Conservation (phyloP, 2,797 vertebrate genomes). For the Alectoris magna region DNA sequence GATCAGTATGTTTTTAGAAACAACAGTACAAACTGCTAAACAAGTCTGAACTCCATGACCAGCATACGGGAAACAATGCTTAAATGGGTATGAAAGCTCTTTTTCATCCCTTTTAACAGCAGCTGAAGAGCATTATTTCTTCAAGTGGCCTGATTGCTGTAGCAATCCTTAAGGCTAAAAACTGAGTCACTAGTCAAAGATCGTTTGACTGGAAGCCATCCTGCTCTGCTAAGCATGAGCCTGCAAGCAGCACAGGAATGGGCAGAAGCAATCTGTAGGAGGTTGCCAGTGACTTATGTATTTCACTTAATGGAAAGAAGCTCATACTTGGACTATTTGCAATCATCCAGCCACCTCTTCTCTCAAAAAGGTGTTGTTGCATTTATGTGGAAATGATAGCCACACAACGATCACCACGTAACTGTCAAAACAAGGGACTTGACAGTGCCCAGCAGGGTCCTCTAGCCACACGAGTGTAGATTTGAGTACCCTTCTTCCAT, state of each 20-base stretch:
- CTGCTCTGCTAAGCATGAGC: neutral
- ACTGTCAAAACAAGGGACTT: neutral
- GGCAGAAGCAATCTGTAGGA: neutral
- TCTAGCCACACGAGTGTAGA: neutral
- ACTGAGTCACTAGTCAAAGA: neutral
- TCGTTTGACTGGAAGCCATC: neutral
- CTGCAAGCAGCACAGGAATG: accelerated
- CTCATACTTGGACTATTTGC: neutral
- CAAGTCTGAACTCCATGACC: neutral
- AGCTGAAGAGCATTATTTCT: neutral
- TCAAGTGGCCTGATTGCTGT: neutral
- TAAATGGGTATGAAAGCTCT: neutral
- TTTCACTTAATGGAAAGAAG: neutral
- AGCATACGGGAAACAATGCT: neutral
- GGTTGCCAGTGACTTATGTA: neutral
- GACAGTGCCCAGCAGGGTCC: neutral
- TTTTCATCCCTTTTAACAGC: neutral
- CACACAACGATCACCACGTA: accelerated
- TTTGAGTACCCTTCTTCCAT: neutral
- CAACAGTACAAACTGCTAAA: neutral
- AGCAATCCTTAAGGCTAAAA: neutral
- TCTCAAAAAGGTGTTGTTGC: accelerated
- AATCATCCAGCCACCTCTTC: neutral
- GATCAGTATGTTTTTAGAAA: neutral
- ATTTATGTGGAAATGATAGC: neutral